Evolutionary conservation across 2,797 vertebrate genomes (phyloP), one percentile per base, ranked within the genome.

Genomic region (Hybognathus amarus): DNA sequence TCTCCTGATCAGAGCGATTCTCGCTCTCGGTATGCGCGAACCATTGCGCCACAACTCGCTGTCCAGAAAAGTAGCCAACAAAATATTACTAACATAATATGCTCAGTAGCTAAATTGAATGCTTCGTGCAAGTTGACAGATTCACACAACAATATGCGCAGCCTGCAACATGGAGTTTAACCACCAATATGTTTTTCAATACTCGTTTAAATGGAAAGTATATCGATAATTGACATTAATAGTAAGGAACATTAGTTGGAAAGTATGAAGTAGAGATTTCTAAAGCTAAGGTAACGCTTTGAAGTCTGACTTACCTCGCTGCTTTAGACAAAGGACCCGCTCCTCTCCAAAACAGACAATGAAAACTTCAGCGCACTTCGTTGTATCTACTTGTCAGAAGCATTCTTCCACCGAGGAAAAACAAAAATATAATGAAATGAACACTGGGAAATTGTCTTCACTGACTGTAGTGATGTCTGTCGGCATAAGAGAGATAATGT

Each of bases 321-420:
- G 87, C 83, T 81, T 84, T 76, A 87, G 88, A 91, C 90, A 91
- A 91, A 91, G 89, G 86, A 88, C 83, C 86, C 81, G 79, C 77
- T 88, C 83, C 87, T 88, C 85, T 88, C 85, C 87, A 83, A 82
- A 88, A 77, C 69, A 85, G 85, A 90, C 89, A 90, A 90, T 89
- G 84, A 82, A 67, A 85, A 85, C 59, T 89, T n/a, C n/a, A 83
- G 84, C 77, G 76, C 74, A 47, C 80, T 79, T 76, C 76, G 52
- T 85, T 75, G 17, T 27, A 70, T 50, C 69, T 85, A 74, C 56
- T 87, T 45, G 79, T 71, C 83, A 63, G 76, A 78, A 64, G 36
- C 86, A 88, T 88, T n/a, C n/a, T 64, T 77, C 76, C 77, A 76
- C 33, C 27, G 64, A 15, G 47, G 36, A 1, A 15, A 77, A 83